Evolutionary conservation across 2,888 invertebrate species (phyloP), one percentile per base, ranked within the genome.

Genomic region (Selenia dentaria): DNA sequence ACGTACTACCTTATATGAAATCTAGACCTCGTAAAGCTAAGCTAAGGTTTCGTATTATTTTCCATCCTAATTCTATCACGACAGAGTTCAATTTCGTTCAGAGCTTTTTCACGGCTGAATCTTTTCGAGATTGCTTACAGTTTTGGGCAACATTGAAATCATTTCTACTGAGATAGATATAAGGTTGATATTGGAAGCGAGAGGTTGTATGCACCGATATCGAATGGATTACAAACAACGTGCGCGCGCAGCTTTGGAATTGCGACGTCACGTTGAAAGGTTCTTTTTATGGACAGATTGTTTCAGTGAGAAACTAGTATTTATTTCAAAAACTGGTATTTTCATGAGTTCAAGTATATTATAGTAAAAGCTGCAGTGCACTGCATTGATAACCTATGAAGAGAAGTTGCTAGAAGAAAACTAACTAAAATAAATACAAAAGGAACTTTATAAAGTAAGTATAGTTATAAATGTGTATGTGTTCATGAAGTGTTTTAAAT

Each of bases 231-330:
- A 80, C 69, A 85, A 82, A 86, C 80, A 84, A 31, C 55, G 1
- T 88, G 88, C 88, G 88, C 87, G 88, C 88, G 88, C 88, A 88
- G 38, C 62, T 74, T 38, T 28, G 12, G 27, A 84, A 43, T 58
- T 74, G 45, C 68, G 70, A 72, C 62, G 70, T 71, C 66, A 50
- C 48, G 32, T 65, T 51, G 66, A 54, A 56, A 58, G 69, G 81
- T 67, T 62, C 67, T 78, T 81, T 78, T 47, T 35, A 52, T 54
- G 40, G 56, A 38, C 52, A 40, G 34, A 6, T 32, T 13, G 13
- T n/a, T n/a, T n/a, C n/a, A n/a, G n/a, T n/a, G n/a, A n/a, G n/a
- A n/a, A n/a, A n/a, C n/a, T n/a, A n/a, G n/a, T n/a, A n/a, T n/a
- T n/a, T n/a, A n/a, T n/a, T n/a, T n/a, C n/a, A n/a, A n/a, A n/a